Evolutionary conservation across 2,888 invertebrate species (phyloP).

Genomic region (Patella ulyssiponensis): DNA sequence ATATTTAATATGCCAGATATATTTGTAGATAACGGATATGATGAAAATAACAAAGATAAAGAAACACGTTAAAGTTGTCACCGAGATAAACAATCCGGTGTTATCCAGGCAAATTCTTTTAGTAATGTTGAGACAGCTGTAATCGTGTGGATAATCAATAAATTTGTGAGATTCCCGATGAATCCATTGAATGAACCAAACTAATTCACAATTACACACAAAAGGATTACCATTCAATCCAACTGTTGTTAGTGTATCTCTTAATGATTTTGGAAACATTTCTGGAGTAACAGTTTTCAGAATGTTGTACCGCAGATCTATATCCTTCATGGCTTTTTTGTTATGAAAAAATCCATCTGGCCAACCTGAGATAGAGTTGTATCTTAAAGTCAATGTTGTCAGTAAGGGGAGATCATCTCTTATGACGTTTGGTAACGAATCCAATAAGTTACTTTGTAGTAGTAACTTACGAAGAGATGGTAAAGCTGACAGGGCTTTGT

Average conservation of each 20-base stretch:
- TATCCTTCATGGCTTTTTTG: no score
- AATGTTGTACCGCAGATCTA: neutral
- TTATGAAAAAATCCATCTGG: no score
- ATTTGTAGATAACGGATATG: no score
- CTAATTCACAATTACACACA: conserved; percentile 77
- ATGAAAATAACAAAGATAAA: no score
- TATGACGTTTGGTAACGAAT: no score
- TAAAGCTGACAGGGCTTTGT: no score
- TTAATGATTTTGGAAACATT: neutral
- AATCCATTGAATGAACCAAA: conserved; percentile 41
- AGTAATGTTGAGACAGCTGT: neutral
- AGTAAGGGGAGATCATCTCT: no score
- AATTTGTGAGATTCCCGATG: conserved; percentile 4
- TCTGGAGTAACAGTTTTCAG: neutral
- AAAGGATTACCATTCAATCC: conserved; percentile 77
- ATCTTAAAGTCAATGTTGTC: no score
- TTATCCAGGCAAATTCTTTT: neutral
- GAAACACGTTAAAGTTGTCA: neutral
- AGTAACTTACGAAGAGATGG: no score
- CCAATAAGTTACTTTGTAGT: no score
- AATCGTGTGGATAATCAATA: neutral
- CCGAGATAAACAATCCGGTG: neutral
- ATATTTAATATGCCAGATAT: no score
- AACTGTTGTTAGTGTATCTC: conserved; percentile 65
- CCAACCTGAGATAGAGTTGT: no score